Evolutionary conservation across 2,888 invertebrate genomes (phyloP), one percentile per base, ranked within the genome.

Genomic region (Yponomeuta evonymella): DNA sequence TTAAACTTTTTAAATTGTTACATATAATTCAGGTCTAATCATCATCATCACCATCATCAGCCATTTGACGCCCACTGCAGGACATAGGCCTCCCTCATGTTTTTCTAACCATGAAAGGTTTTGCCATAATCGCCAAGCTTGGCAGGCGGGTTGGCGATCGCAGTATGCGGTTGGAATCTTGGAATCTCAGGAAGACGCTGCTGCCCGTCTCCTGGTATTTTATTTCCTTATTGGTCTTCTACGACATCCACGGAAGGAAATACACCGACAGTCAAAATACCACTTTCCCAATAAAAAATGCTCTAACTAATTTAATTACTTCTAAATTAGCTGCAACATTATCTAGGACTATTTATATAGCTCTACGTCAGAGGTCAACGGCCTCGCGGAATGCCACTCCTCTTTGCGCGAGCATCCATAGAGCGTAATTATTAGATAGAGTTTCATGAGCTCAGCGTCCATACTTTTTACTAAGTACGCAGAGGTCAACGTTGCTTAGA

Each of bases 341-440:
- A 67, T 77, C 73, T 82, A 78, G 73, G 70, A 69, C 11, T 65
- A 70, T 75, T 80, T 72, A 15, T 58, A 68, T 72, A 78, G 75
- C 71, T 81, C 83, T 83, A 72, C 71, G 71, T 70, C 63, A 63
- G 73, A 75, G 79, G 81, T 86, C 87, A 87, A 79, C 80, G 88
- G 72, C 76, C 89, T 76, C 73, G 76, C 74, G 88, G 89, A 89
- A 90, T 90, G 89, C 87, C 84, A 84, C 86, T 83, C 81, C 81
- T 86, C 84, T 30, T 81, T 81, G 78, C 81, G 83, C 82, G 83
- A 79, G 82, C 85, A 82, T 64, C 86, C 86, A 86, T 87, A 88
- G 88, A 86, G 86, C 86, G 86, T 90, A 91, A 91, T 91, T 90
- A 72, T 69, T 58, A 58, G 51, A 58, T 58, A 15, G 51, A 12